phyloP scores from a whole-genome alignment of 2,888 invertebrate genomes.

The Coelinius sp. region DNA sequence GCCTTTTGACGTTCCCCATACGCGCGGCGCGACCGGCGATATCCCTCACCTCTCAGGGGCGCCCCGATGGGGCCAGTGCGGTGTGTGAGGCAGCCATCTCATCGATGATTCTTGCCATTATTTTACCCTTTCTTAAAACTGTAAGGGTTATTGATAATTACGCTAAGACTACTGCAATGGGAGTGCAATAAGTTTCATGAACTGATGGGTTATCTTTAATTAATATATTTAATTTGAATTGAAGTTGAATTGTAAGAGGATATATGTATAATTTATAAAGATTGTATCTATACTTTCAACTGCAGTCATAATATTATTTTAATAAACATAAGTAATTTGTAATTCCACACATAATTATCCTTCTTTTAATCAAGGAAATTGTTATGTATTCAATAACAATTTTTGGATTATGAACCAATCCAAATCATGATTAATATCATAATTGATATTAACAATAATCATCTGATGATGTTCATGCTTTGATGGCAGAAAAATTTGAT shows the following conservation, averaged over 20 bases:
- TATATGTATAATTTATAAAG: neutral
- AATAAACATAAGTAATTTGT: neutral
- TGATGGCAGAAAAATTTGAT: no score
- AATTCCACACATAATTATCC: no score
- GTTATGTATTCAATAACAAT: no score
- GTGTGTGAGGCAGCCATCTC: neutral
- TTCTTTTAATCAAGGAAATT: no score
- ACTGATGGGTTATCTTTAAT: neutral
- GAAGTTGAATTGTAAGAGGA: neutral
- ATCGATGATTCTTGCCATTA: slow-evolving; percentile 25
- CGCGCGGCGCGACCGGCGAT: slow-evolving; percentile 32
- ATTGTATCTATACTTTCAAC: neutral
- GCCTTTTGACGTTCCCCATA: slow-evolving; percentile 28
- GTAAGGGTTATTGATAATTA: neutral
- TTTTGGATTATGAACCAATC: no score
- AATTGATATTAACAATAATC: no score
- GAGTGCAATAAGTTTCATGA: neutral
- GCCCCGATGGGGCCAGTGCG: no score
- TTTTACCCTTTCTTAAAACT: neutral
- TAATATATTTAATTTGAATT: neutral
- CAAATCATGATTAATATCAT: no score
- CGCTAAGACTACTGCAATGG: no score
- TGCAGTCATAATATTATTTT: no score
- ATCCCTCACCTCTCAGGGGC: slow-evolving; percentile 32
- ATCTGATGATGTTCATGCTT: no score